A percentile compares a stretch with the other conserved stretches of the same genome.
Evolutionary conservation across 2,797 vertebrate genomes (phyloP).

Genomic region (Sebastes nivosus): DNA sequence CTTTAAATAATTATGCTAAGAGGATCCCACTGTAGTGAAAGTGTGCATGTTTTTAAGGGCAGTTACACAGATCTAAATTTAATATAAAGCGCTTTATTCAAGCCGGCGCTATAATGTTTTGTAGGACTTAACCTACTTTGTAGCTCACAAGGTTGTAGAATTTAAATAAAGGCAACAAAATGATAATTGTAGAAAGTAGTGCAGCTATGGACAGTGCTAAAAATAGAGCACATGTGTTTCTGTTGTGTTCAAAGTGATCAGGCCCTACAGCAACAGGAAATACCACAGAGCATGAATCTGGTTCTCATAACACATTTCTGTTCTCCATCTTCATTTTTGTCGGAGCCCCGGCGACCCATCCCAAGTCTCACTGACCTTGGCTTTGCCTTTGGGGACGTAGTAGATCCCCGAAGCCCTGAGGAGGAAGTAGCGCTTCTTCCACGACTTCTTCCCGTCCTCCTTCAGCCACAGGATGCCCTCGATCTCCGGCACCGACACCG

Average conservation of each 20-base stretch:
- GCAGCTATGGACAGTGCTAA: conserved; percentile 4
- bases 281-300: conserved; percentile 54
- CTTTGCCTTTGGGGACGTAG: conserved; percentile 93
- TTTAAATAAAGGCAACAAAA: neutral
- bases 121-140: neutral
- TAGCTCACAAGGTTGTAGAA: neutral
- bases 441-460: conserved; percentile 98
- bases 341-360: neutral
- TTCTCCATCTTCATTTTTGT: neutral
- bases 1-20: conserved; percentile 39
- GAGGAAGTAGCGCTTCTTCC: conserved; percentile 99
- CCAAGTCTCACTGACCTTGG: conserved; percentile 65
- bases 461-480: conserved; percentile 97
- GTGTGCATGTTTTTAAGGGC: neutral
- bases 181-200: neutral
- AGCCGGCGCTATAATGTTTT: neutral
- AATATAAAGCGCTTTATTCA: neutral
- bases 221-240: conserved; percentile 28
- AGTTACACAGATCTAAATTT: neutral
- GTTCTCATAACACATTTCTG: conserved; percentile 46
- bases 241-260: conserved; percentile 30
- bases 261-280: conserved; percentile 73
- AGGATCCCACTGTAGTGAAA: neutral
- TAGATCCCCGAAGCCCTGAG: conserved; percentile 97
- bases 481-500: conserved; percentile 96